Base-by-base conservation (phyloP, 2,797 vertebrate genomes). In the Uromys caudimaculatus region DNA sequence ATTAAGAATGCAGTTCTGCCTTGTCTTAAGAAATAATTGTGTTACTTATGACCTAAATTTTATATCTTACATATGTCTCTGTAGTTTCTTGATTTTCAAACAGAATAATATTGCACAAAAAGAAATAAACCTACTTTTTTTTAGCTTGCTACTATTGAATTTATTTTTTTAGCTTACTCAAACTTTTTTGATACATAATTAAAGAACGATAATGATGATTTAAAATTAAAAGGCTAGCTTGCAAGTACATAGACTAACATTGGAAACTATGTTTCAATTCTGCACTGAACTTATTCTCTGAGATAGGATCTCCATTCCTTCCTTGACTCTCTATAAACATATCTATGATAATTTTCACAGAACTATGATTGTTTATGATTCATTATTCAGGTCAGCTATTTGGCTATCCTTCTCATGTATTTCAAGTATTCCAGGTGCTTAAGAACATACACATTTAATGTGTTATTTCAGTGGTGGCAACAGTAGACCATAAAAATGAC, bases 391-490 rank as follows among this genome's bases (percentile, higher is more conserved):
- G 50, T 47, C n/a, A 87, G 56, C 90, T 89, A 94, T 93, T 88
- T 90, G 95, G 12, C 62, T 91, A 54, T 95, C 85, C 93, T 79
- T 91, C 38, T 85, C 95, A 58, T 78, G 60, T 69, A 64, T 97
- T 98, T 98, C 96, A 98, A 97, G 97, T 97, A 98, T 98, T 96
- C 96, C 97, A 93, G 97, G 97, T 97, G 86, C 91, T 96, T 98
- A 97, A 97, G 97, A 98, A 98, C 91, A 97, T 95, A 97, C 92
- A 98, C 79, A 97, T 98, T 97, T 98, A 97, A 97, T 97, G 96
- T 97, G 97, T 90, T 97, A 90, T 96, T 98, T 98, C 97, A 97
- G 54, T 54, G 77, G 97, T 54, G 62, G 8, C 77, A 97, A 97
- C 93, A 96, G 89, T 96, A 97, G 95, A 88, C 91, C 94, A 47